phyloP scores from a whole-genome alignment of 92 coral and sea anemone species.

The Porites evermanni region DNA sequence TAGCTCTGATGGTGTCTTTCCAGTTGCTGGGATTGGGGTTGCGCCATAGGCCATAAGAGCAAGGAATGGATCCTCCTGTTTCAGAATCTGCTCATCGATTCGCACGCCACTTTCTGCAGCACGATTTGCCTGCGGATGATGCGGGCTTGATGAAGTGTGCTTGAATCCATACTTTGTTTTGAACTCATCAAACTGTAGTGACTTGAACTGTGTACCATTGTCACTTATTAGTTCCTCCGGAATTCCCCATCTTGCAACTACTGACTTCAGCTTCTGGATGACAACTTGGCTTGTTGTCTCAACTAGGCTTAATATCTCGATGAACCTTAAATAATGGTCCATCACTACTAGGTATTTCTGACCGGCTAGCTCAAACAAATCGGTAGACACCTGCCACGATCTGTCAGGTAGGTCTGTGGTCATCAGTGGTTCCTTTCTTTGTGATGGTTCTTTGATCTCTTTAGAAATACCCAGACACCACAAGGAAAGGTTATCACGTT shows the following conservation, averaged over 20 bases:
- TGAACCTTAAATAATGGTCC: background rate
- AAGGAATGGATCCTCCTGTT: too few relatives aligned
- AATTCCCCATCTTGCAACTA: background rate
- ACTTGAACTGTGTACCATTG: too few relatives aligned
- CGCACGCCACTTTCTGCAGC: too few relatives aligned
- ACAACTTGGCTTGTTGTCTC: background rate
- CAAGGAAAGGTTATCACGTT: constrained; percentile 32
- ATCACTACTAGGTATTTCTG: too few relatives aligned
- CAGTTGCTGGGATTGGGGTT: background rate
- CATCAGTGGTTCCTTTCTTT: too few relatives aligned
- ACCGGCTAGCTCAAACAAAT: too few relatives aligned
- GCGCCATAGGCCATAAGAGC: background rate
- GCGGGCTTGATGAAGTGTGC: background rate
- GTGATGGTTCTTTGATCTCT: background rate
- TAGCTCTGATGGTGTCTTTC: too few relatives aligned
- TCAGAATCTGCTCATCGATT: too few relatives aligned
- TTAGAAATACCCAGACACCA: constrained; percentile 29
- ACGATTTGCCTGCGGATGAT: too few relatives aligned
- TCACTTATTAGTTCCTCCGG: background rate
- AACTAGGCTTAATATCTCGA: background rate
- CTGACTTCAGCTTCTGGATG: background rate
- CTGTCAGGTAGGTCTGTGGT: too few relatives aligned
- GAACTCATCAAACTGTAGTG: background rate
- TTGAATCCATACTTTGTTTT: background rate
- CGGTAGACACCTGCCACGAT: too few relatives aligned